Evolutionary conservation across 2,113 vertebrate genomes (phyloP), one percentile per base, ranked within the genome.

Genomic region (Colistium nudipinnis): DNA sequence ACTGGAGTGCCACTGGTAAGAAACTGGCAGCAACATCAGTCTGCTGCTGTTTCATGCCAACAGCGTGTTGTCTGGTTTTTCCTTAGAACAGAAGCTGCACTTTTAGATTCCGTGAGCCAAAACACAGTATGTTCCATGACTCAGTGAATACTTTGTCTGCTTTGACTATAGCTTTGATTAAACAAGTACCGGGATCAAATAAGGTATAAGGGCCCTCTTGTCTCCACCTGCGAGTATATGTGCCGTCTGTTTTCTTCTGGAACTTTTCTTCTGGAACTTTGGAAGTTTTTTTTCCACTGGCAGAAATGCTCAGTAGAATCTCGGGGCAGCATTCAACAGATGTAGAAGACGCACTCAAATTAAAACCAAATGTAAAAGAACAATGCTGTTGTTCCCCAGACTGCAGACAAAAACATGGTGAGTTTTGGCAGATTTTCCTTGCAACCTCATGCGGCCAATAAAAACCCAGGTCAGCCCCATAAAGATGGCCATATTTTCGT

Each of bases 41-140:
- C 78, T 70, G 79, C 67, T 62, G 36, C 60, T 62, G 56, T 35
- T 51, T 68, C 55, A 68, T 67, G 85, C 76, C 78, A 86, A 62
- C 59, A 62, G 11, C 52, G 19, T 77, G 51, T 72, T 79, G 72
- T 76, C 51, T 67, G 68, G 28, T 53, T 76, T 78, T 68, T 45
- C 68, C 48, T 24, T 6, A 36, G 52, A 73, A 61, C 57, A 55
- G 27, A 82, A 54, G 27, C 24, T 27, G 25, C 27, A 28, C 57
- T 61, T 57, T 43, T 30, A 38, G 24, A 19, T 28, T 27, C n/a
- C 14, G n/a, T 20, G 27, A 51, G 63, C 70, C 74, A 82, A 65
- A 80, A 60, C 28, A 39, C 78, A 74, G 25, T 71, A 51, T 67
- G 56, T 71, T 65, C 78, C 49, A 68, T 76, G 82, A 75, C 51